phyloP scores from a whole-genome alignment of 1,140 invertebrate species.

The Gonioctena quinquepunctata region DNA sequence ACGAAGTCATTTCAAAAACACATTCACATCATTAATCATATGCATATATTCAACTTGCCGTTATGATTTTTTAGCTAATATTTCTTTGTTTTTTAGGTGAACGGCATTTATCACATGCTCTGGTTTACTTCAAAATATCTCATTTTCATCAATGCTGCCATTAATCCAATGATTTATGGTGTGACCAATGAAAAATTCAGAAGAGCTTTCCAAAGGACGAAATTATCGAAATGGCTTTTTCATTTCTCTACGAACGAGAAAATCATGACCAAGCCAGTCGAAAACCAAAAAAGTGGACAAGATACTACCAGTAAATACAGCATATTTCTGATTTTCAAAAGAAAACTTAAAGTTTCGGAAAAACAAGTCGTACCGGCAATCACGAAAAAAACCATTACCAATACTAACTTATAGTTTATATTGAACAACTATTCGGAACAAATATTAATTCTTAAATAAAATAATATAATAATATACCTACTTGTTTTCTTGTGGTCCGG shows the following conservation, averaged over 20 bases:
- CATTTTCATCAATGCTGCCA: constrained; percentile 70
- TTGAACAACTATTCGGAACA: too few species aligned
- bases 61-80: too few species aligned
- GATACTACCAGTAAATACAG: constrained; percentile 3
- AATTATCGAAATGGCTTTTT: constrained; percentile 2
- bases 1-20: too few species aligned
- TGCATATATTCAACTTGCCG: too few species aligned
- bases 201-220: constrained; percentile 57
- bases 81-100: constrained; percentile 55
- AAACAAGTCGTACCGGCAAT: not conserved
- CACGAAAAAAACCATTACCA: not conserved
- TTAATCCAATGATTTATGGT: constrained; percentile 77
- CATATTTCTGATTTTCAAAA: constrained; percentile 18
- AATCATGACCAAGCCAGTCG: not conserved
- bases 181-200: constrained; percentile 70
- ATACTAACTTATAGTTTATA: not conserved
- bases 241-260: not conserved
- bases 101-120: constrained; percentile 60
- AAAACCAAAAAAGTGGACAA: not conserved
- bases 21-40: too few species aligned
- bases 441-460: too few species aligned
- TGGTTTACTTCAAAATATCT: constrained; percentile 71
- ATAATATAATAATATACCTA: too few species aligned
- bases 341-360: constrained; percentile 11
- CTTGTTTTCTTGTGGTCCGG: too few species aligned